Evolutionary conservation across 2,797 vertebrate species (phyloP), one percentile per base, ranked within the genome.

Genomic region (Labroides dimidiatus): DNA sequence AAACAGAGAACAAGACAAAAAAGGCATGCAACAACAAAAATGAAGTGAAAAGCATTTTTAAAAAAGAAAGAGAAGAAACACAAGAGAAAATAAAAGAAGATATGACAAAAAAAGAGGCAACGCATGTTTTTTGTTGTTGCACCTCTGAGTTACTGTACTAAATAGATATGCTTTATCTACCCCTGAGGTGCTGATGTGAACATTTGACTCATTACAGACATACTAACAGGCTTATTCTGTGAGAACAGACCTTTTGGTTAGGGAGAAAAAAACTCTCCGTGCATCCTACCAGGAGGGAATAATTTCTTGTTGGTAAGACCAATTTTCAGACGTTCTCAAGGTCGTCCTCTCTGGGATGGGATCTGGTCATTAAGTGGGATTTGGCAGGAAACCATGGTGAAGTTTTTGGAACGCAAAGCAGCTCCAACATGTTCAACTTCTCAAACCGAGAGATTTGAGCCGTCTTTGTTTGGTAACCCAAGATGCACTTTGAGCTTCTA

Each of bases 351-450:
- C 83, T 75, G 77, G 81, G 69, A 87, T 44, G 70, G 72, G 19
- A 84, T 91, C 68, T 84, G 69, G 69, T 81, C 91, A 91, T 91
- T 91, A 91, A 82, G 54, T 82, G 61, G 80, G 86, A 90, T 90
- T 93, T 91, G 80, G 75, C 76, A 17, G 39, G 48, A 21, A 51
- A 84, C 74, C 83, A 80, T 41, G 77, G 79, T 65, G 84, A 89
- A 69, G 57, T 74, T 82, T 78, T 79, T 69, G 81, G 75, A 89
- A 89, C 44, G 30, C 52, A 37, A 56, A 77, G 64, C 79, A 67
- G 60, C 58, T 76, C 84, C 47, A 87, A 77, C 76, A 84, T 77
- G 65, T 66, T 49, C 73, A 84, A 60, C 41, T 66, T 75, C 69
- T 82, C 74, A 70, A 72, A 83, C 64, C 54, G 20, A 30, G 60